These are phyloP conservation scores for Hydriomena furcata DNA, from an alignment of 2,888 invertebrate genomes.

Conservation along the genomic window DNA sequence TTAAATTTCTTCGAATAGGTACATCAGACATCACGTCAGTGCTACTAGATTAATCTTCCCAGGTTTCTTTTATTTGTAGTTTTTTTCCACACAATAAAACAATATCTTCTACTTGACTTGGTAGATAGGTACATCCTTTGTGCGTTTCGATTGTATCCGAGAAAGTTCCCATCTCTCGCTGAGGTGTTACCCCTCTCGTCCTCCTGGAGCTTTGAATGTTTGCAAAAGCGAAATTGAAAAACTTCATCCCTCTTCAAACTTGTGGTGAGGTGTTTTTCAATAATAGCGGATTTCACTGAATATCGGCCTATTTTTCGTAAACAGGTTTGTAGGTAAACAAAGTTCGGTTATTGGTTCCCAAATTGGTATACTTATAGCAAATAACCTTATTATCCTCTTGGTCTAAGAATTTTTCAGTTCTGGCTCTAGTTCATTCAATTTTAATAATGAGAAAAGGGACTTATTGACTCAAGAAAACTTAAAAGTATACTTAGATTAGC, in stretches of 20 bases:
- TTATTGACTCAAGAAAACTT: too few relatives aligned
- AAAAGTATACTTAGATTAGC: too few relatives aligned
- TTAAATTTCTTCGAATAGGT: too few relatives aligned
- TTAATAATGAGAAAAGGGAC: background rate
- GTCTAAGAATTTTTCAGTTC: background rate
- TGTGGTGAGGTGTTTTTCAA: constrained; percentile 30
- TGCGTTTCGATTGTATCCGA: constrained; percentile 7
- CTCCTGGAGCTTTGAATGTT: constrained; percentile 30
- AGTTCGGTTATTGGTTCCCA: constrained; percentile 16
- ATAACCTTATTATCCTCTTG: background rate
- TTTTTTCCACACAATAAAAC: background rate
- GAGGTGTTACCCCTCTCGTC: constrained; percentile 30
- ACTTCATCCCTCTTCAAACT: constrained; percentile 37
- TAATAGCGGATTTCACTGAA: constrained; percentile 21
- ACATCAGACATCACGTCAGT: too few relatives aligned
- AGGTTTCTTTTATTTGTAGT: background rate
- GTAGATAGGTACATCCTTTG: background rate
- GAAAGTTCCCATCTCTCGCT: constrained; percentile 23
- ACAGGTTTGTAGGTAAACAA: constrained; percentile 15
- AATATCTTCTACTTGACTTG: background rate
- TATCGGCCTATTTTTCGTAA: constrained; percentile 18
- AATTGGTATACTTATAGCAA: constrained; percentile 6
- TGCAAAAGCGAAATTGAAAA: constrained; percentile 35
- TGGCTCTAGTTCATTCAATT: too few relatives aligned
- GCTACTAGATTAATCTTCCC: background rate